Percentiles rank a stretch among this genome's conserved stretches.
phyloP scores from a whole-genome alignment of 2,113 vertebrate species.

The Carlito syrichta region DNA sequence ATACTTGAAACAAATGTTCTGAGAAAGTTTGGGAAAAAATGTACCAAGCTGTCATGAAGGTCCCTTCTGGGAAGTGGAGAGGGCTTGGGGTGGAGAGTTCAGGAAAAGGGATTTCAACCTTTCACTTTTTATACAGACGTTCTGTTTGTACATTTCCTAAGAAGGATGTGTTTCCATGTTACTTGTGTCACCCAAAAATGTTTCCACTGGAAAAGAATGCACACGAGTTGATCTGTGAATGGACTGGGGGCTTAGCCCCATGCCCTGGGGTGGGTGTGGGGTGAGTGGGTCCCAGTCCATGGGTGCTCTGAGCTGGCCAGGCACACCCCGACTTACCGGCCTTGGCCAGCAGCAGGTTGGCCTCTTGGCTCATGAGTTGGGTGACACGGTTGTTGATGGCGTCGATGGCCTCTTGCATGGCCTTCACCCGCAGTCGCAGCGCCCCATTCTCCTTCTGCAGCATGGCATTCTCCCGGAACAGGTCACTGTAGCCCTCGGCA shows the following conservation, averaged over 20 bases:
- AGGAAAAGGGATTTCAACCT: background rate
- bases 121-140: background rate
- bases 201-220: background rate
- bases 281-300: fast-evolving
- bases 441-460: conserved; percentile 93
- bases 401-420: conserved; percentile 98
- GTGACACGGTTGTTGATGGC: conserved; percentile 94
- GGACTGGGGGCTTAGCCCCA: background rate
- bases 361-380: conserved; percentile 94
- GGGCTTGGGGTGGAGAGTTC: background rate
- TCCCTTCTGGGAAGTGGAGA: background rate
- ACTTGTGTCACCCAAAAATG: background rate
- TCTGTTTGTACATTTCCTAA: background rate
- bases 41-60: background rate
- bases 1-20: background rate
- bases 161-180: background rate
- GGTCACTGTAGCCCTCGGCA: conserved; percentile 91
- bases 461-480: conserved; percentile 94
- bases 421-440: conserved; percentile 93
- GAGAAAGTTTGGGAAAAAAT: background rate
- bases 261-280: fast-evolving
- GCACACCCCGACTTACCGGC: conserved; percentile 83
- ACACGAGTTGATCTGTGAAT: background rate
- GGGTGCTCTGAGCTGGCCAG: fast-evolving
- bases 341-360: conserved; percentile 91